Evolutionary conservation across 2,888 invertebrate genomes (phyloP), one percentile per base, ranked within the genome.

Genomic region (Zaprionus bogoriensis): DNA sequence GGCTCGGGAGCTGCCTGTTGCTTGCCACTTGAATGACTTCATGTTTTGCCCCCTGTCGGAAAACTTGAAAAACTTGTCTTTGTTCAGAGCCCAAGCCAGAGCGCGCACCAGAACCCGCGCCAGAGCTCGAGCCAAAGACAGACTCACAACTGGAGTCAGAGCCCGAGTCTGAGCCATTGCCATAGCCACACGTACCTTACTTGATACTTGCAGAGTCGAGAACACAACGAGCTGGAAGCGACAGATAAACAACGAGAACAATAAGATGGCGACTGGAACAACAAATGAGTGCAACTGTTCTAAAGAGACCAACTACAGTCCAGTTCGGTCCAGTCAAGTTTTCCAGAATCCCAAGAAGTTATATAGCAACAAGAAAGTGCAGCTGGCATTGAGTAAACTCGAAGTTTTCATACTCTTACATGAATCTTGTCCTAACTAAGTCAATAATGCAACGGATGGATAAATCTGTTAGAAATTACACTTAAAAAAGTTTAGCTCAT

Each of bases 281-380:
- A 58, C 80, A 80, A 80, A 86, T 80, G 75, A 80, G 81, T 80
- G 87, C 80, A 80, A 80, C 80, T 86, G 87, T 80, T 81, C 86
- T 51, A 68, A 63, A 60, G 51, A 32, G 32, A 32, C 32, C 25
- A 59, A 63, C 66, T 69, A 70, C 81, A 74, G 58, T 66, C 81
- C 67, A 50, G 45, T 51, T 64, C 61, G 47, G 60, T 54, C 53
- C 60, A 66, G 42, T 71, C 59, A 51, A 61, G 55, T 62, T 60
- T 59, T 61, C 41, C 46, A 52, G 54, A 38, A 27, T n/a, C n/a
- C 12, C 23, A 14, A 39, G 3, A 65, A 55, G 27, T 28, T 14
- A n/a, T n/a, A n/a, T n/a, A n/a, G n/a, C n/a, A 57, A 41, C 47
- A 38, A 52, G 36, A 30, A 59, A 58, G 28, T n/a, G 41, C 23